Evolutionary conservation across 2,113 vertebrate genomes (phyloP).

Genomic region (Columba janthina): DNA sequence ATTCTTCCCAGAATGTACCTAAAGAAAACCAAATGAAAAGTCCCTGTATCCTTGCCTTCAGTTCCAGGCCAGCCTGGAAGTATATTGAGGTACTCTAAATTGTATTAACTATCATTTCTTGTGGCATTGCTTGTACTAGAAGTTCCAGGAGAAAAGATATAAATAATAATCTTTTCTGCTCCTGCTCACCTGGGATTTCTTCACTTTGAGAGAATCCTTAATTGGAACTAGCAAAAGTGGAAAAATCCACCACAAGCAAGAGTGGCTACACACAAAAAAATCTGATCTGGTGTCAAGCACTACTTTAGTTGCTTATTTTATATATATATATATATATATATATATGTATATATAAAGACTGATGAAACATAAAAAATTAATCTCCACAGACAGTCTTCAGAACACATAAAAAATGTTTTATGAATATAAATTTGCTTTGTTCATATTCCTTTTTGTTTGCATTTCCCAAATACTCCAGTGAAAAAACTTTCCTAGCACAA

Average conservation of each 20-base stretch:
- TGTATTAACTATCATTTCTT: neutral
- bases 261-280: neutral
- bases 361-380: neutral
- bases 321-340: neutral
- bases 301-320: neutral
- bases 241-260: neutral
- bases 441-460: neutral
- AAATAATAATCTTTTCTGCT: neutral
- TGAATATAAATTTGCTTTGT: slow-evolving; percentile 6
- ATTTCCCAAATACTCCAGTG: neutral
- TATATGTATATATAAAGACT: neutral
- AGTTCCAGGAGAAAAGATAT: neutral
- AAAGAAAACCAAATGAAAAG: neutral
- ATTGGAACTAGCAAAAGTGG: neutral
- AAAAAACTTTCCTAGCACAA: neutral
- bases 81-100: neutral
- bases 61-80: neutral
- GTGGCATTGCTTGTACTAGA: neutral
- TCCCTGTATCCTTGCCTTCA: neutral
- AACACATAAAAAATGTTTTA: neutral
- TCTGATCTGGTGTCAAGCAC: neutral
- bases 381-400: neutral
- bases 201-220: neutral
- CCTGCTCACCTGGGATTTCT: neutral
- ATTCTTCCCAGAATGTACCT: neutral